These are phyloP conservation scores for Cataglyphis albicans DNA, from an alignment of 2,888 invertebrate species.

Conservation along the genomic window DNA sequence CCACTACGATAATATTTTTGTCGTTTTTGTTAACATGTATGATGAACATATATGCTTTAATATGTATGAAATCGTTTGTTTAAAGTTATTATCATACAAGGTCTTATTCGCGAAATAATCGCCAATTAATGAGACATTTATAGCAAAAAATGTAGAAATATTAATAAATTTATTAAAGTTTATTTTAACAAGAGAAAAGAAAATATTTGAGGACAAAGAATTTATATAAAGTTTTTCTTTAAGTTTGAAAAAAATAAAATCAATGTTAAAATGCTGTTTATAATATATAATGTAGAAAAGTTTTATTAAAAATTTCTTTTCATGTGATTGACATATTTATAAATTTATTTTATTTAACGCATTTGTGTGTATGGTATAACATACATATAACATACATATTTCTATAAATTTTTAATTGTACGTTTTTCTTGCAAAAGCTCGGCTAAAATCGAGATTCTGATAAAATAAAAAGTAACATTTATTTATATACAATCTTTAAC, in stretches of 20 bases:
- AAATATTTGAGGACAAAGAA: not conserved
- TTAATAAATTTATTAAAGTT: not conserved
- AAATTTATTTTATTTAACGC: not conserved
- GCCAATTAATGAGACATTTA: constrained; percentile 23
- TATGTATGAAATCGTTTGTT: not conserved
- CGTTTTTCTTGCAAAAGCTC: not conserved
- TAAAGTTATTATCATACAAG: constrained; percentile 9
- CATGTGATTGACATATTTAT: too few relatives aligned
- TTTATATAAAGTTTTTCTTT: not conserved
- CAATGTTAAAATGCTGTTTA: not conserved
- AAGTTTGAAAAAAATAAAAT: not conserved
- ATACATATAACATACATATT: not conserved
- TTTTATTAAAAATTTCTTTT: too few relatives aligned
- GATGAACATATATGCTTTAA: constrained; percentile 1
- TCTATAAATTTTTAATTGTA: not conserved
- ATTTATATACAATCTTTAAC: constrained; percentile 26
- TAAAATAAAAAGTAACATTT: constrained; percentile 17
- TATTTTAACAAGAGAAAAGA: not conserved
- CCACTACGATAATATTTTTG: constrained; percentile 2
- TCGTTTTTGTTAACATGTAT: constrained; percentile 5
- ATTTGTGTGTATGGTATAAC: not conserved
- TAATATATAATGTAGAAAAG: too few relatives aligned
- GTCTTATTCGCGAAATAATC: not conserved
- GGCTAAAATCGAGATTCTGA: constrained; percentile 10
- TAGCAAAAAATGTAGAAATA: not conserved